phyloP scores from a whole-genome alignment of 2,888 invertebrate genomes.

The Acanthoscelides obtectus region DNA sequence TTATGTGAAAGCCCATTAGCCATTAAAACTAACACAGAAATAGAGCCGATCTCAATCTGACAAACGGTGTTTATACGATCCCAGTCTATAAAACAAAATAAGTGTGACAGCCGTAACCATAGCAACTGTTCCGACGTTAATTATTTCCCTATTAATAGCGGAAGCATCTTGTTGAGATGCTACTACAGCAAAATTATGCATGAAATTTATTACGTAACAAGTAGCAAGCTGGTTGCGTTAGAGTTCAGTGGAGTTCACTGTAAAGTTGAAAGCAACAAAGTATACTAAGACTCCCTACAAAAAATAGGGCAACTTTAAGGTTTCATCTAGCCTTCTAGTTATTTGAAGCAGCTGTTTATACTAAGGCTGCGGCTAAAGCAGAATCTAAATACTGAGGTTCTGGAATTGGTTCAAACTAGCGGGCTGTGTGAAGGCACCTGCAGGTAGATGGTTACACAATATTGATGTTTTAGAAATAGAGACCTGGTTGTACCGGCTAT shows the following conservation, averaged over 20 bases:
- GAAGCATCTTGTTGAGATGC: background rate
- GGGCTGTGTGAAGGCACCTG: too few species aligned
- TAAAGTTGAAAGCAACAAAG: too few species aligned
- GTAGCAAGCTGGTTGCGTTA: background rate
- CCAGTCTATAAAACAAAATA: background rate
- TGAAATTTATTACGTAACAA: background rate
- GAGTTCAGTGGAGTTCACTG: background rate
- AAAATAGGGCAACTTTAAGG: too few species aligned
- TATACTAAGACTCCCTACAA: too few species aligned
- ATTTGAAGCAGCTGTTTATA: too few species aligned
- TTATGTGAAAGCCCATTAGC: background rate
- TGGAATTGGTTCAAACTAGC: too few species aligned
- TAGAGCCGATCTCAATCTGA: background rate
- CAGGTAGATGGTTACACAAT: too few species aligned
- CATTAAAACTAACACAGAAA: background rate
- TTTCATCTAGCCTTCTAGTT: too few species aligned
- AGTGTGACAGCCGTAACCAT: background rate
- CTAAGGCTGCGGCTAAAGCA: too few species aligned
- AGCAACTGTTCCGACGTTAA: background rate
- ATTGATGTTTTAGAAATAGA: too few species aligned
- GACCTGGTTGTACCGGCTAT: too few species aligned
- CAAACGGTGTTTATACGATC: background rate
- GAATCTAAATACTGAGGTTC: too few species aligned
- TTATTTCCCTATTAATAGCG: background rate
- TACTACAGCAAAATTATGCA: background rate